Evolutionary conservation across 2,113 vertebrate species (phyloP), one percentile per base, ranked within the genome.

Genomic region (Pygoscelis antarcticus): DNA sequence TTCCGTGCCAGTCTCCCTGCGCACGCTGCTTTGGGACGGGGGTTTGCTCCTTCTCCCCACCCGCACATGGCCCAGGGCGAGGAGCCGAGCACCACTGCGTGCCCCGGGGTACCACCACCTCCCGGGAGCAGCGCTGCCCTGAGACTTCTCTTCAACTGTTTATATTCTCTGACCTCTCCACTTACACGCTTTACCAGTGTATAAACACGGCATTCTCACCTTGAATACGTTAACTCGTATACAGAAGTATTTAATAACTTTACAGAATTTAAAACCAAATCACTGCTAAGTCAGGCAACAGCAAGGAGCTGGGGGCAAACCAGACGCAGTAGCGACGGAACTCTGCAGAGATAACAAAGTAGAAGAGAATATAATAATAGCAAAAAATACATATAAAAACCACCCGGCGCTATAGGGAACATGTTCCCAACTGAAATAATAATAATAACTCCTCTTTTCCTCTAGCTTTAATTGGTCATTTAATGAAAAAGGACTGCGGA

Each of bases 401-500:
- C 89, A 62, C 40, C 32, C 1, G 1, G 83, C 0, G 7, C 91
- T 87, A 40, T 64, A 9, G 96, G 93, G 89, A 95, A 60, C 77
- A 3, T 20, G 65, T 25, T 93, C 87, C 91, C 93, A 96, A 96
- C 91, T 87, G 96, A 87, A 96, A 96, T 81, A 95, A 97, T 71
- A 92, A 46, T 16, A 93, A 89, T 57, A 88, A 84, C 65, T 69
- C 44, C 65, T 69, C 44, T 85, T 82, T 95, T 93, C 91, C 94
- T 93, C 76, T 16, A 78, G 89, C 89, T 96, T 94, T 96, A 97
- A 96, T 96, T 96, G 96, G 93, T 95, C 91, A 91, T 87, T 96
- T 96, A 96, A 95, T 97, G 96, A 89, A 94, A 96, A 96, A 91
- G 93, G 93, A n/a, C 77, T 91, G 96, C 3, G 93, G 96, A 93